These are phyloP conservation scores for Xiphorhynchus erythropygius DNA, from an alignment of 2,797 vertebrate species.

Conservation along the genomic window DNA sequence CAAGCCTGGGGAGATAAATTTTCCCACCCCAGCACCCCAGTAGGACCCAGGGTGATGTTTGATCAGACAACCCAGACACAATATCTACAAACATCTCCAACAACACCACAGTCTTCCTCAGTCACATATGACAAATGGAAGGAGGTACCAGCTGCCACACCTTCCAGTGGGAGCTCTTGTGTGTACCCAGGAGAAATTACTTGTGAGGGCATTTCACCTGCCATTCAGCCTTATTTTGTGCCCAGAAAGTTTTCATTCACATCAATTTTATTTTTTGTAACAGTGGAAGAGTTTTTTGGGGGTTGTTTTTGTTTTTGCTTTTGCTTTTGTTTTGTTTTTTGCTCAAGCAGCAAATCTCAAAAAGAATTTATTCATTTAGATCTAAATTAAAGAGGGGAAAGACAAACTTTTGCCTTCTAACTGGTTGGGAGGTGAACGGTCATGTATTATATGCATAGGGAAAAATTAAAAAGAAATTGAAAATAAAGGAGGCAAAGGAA, in stretches of 20 bases:
- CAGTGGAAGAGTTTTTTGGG: background rate
- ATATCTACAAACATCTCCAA: background rate
- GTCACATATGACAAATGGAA: background rate
- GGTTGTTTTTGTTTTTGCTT: background rate
- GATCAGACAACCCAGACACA: background rate
- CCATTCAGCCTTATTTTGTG: background rate
- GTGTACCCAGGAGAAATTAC: background rate
- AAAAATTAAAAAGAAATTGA: background rate
- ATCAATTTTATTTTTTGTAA: background rate
- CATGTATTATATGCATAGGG: background rate
- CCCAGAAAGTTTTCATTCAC: background rate
- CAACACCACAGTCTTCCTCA: background rate
- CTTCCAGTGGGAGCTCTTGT: background rate
- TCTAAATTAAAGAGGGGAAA: background rate
- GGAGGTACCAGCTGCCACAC: accelerated
- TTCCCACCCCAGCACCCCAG: accelerated
- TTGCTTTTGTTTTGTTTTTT: background rate
- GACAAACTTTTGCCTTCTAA: background rate
- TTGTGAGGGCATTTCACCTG: accelerated
- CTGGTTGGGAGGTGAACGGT: background rate
- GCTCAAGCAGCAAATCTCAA: background rate
- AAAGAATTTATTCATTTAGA: background rate
- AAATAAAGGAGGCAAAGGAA: background rate
- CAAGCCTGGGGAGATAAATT: background rate
- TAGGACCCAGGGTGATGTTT: background rate